Evolutionary conservation across 2,113 vertebrate genomes (phyloP), one percentile per base, ranked within the genome.

Genomic region (Equus quagga): DNA sequence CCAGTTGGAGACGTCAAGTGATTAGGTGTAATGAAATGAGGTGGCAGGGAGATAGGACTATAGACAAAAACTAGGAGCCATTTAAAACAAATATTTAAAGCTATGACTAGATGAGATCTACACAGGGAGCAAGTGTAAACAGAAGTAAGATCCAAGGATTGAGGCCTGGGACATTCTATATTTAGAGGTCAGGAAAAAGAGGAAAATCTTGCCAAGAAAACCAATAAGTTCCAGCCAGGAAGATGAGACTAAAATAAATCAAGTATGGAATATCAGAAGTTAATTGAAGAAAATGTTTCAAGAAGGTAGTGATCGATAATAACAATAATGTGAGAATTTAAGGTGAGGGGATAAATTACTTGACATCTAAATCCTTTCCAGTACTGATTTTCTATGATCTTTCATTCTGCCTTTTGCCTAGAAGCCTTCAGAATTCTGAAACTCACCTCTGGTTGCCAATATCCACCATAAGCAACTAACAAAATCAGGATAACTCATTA

Each of bases 51-150:
- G 14, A 92, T 2, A 85, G 19, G 31, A 72, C 24, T 94, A 6
- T 46, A 76, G n/a, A 85, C 8, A 2, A 94, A 83, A 89, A 28
- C 76, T 46, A 96, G 15, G 64, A 46, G 33, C 76, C 58, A 81
- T 75, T 95, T 84, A 73, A 79, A 93, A 84, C 41, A 91, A 51
- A 56, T 91, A 80, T n/a, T 86, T 89, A 85, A 95, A 95, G 60
- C 19, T 41, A 80, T 46, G 33, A 91, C 65, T 58, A 82, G n/a
- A 81, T 81, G 31, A 93, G 65, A 90, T 60, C 54, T 54, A 88
- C 17, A 6, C 1, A 83, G 41, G 23, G 13, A 56, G 3, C 28
- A 76, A 91, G 51, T n/a, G 1, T 64, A 94, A 81, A 86, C 0
- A 72, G 19, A 93, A 86, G 58, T 8, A 95, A 76, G 26, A 28